Evolutionary conservation across 1,140 invertebrate species (phyloP).

Genomic region (Drosophila sturtevanti): DNA sequence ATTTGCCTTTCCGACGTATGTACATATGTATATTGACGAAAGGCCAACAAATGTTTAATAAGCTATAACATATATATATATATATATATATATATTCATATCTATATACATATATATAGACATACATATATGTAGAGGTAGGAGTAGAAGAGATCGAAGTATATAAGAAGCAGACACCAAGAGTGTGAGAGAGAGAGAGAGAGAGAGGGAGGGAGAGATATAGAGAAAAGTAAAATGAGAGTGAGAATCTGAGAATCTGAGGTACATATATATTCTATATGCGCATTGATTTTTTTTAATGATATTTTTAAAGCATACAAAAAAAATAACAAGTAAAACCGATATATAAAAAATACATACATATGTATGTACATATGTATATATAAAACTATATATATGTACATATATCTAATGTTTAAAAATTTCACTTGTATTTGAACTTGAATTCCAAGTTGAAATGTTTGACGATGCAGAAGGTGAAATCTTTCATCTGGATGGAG

Average conservation of each 20-base stretch:
- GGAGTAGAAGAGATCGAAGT: constrained; percentile 1
- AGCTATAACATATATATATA: constrained; percentile 37
- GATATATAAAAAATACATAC: constrained; percentile 20
- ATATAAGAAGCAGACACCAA: not conserved
- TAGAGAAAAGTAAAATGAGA: too few species aligned
- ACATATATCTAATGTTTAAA: constrained; percentile 31
- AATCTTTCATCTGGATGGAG: constrained; percentile 34
- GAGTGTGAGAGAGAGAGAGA: not conserved
- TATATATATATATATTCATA: constrained; percentile 28
- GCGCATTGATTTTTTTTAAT: constrained; percentile 17
- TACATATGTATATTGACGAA: constrained; percentile 68
- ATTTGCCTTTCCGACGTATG: constrained; percentile 55
- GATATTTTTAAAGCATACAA: constrained; percentile 24
- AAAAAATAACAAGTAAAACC: constrained; percentile 29
- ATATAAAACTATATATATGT: constrained; percentile 10
- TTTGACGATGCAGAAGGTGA: constrained; percentile 57
- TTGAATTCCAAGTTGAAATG: constrained; percentile 61
- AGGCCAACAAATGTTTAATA: constrained; percentile 73
- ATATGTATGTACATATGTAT: constrained; percentile 19
- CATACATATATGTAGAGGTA: constrained; percentile 8
- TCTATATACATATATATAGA: constrained; percentile 10
- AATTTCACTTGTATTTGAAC: constrained; percentile 62
- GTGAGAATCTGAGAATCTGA: not conserved
- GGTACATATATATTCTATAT: constrained; percentile 27
- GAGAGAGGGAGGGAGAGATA: too few species aligned